Evolutionary conservation across 1,140 invertebrate species (phyloP).

Genomic region (Saccostrea echinata): DNA sequence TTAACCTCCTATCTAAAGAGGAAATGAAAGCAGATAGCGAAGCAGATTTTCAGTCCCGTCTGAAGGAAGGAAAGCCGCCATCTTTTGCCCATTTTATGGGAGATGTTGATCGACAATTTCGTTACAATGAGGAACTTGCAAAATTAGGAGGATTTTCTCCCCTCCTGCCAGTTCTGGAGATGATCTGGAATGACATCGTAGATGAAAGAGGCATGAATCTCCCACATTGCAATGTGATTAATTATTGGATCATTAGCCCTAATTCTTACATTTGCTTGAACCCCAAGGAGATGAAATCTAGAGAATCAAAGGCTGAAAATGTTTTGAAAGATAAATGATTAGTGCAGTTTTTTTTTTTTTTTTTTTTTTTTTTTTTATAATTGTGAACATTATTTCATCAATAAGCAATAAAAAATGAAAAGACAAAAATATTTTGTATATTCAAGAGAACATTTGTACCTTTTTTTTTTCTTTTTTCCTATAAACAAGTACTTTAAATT

Average conservation of each 20-base stretch:
- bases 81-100: conserved; percentile 40
- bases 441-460: too few relatives aligned
- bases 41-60: conserved; percentile 69
- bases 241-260: conserved; percentile 1
- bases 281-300: background rate
- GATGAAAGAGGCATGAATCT: conserved; percentile 41
- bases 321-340: background rate
- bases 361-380: too few relatives aligned
- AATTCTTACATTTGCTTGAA: background rate
- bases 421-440: too few relatives aligned
- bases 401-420: too few relatives aligned
- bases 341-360: too few relatives aligned
- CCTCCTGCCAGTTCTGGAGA: background rate
- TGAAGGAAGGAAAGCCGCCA: conserved; percentile 81
- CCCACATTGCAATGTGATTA: background rate
- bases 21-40: conserved; percentile 45
- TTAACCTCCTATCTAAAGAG: conserved; percentile 8
- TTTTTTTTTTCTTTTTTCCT: too few relatives aligned
- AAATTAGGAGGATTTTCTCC: conserved; percentile 38
- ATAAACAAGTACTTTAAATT: too few relatives aligned
- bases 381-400: too few relatives aligned
- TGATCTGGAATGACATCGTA: conserved; percentile 35
- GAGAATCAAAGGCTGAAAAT: conserved; percentile 10
- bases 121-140: conserved; percentile 24
- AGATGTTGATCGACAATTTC: conserved; percentile 3